Percentiles rank a stretch among this genome's conserved stretches.
These are phyloP conservation scores for Clarias magur DNA, from an alignment of 2,113 vertebrate genomes.

Conservation along the genomic window DNA sequence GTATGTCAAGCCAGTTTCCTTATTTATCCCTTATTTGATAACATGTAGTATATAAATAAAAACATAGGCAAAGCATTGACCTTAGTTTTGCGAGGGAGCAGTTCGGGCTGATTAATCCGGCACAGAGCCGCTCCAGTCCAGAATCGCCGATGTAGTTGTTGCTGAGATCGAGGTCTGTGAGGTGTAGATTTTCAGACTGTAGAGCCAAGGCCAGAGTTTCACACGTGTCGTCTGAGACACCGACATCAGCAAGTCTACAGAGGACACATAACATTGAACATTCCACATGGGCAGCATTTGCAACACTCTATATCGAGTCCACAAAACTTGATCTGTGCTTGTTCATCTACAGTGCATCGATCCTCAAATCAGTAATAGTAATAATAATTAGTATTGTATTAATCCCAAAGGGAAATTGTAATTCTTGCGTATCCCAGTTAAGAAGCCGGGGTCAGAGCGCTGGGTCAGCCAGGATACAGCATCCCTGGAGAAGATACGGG, in stretches of 20 bases:
- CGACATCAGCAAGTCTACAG: constrained; percentile 33
- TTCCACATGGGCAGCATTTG: not conserved
- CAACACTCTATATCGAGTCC: not conserved
- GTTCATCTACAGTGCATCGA: not conserved
- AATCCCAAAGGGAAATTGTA: too few relatives aligned
- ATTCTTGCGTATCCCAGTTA: too few relatives aligned
- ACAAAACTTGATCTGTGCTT: not conserved
- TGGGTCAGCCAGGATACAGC: too few relatives aligned
- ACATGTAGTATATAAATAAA: not conserved
- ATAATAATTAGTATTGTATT: too few relatives aligned
- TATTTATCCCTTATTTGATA: not conserved
- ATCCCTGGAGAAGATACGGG: too few relatives aligned
- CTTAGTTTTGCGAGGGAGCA: constrained; percentile 31
- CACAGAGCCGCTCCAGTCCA: constrained; percentile 27
- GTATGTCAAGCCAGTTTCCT: not conserved
- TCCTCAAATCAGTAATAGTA: not conserved
- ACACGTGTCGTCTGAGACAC: not conserved
- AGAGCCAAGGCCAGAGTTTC: constrained; percentile 20
- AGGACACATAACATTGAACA: not conserved
- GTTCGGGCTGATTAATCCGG: constrained; percentile 34
- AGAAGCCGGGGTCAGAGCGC: too few relatives aligned
- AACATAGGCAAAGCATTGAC: not conserved
- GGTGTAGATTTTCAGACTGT: constrained; percentile 16
- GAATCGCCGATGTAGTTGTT: constrained; percentile 40
- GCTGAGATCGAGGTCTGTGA: constrained; percentile 33